A percentile compares a stretch with the other conserved stretches of the same genome.
These are phyloP conservation scores for Argyra leucocephala DNA, from an alignment of 2,888 invertebrate genomes.

Conservation along the genomic window DNA sequence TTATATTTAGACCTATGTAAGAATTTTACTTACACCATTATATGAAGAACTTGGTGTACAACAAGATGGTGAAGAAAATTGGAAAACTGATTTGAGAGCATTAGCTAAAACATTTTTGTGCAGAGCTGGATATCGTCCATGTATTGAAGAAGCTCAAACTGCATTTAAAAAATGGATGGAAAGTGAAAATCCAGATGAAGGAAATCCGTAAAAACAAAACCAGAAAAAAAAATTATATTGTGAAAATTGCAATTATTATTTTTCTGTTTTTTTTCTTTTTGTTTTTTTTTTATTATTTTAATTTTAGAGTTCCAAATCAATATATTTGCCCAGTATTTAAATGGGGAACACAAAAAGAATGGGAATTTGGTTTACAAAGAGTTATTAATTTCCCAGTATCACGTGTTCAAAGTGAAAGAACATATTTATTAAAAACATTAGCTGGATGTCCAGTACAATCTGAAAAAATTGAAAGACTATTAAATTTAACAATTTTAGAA, in stretches of 20 bases:
- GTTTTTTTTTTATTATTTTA: conserved; percentile 1
- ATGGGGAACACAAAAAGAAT: conserved; percentile 70
- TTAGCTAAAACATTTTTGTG: conserved; percentile 64
- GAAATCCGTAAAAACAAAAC: conserved; percentile 60
- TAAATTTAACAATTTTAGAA: conserved; percentile 61
- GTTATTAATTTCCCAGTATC: conserved; percentile 64
- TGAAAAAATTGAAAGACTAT: conserved; percentile 55
- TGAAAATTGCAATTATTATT: conserved; percentile 13
- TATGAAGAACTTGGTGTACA: conserved; percentile 57
- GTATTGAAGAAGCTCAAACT: conserved; percentile 63
- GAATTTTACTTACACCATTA: conserved; percentile 58
- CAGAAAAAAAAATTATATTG: too few species aligned
- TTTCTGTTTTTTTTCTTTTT: too few species aligned
- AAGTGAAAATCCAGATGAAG: conserved; percentile 61
- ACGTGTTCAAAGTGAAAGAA: conserved; percentile 63
- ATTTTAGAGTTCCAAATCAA: conserved; percentile 58
- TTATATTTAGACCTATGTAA: conserved; percentile 54
- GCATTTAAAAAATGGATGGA: conserved; percentile 69
- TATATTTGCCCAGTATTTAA: conserved; percentile 73
- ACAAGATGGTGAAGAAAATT: conserved; percentile 52
- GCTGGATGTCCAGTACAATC: conserved; percentile 69
- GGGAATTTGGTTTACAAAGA: conserved; percentile 71
- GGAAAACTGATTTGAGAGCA: conserved; percentile 58
- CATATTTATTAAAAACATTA: conserved; percentile 65
- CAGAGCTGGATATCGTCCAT: conserved; percentile 65